Evolutionary conservation across 2,797 vertebrate genomes (phyloP).

Genomic region (Crypturellus tataupa): DNA sequence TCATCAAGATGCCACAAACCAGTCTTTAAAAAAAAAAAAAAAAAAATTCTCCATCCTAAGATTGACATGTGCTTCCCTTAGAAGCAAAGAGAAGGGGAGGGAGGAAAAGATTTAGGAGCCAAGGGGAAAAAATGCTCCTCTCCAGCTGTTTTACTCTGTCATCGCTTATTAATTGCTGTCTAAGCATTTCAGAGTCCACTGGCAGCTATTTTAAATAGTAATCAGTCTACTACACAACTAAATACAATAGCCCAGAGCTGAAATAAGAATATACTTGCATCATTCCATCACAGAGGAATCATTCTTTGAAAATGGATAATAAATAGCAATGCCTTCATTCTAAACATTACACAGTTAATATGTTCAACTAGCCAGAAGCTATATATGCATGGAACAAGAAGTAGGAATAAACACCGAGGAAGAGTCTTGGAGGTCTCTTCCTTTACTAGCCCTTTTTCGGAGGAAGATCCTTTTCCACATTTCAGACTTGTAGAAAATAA

Average conservation of each 20-base stretch:
- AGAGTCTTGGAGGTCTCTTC: not conserved
- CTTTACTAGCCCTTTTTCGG: not conserved
- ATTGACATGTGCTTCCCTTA: accelerated
- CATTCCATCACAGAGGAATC: not conserved
- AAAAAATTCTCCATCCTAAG: not conserved
- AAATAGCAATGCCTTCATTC: not conserved
- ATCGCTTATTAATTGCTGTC: not conserved
- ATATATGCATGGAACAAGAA: not conserved
- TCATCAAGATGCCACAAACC: not conserved
- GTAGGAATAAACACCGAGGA: not conserved
- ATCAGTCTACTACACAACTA: not conserved
- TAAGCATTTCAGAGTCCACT: conserved; percentile 25
- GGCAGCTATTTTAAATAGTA: conserved; percentile 30
- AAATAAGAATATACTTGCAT: not conserved
- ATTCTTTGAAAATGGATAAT: not conserved
- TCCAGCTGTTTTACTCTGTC: not conserved
- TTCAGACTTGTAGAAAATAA: not conserved
- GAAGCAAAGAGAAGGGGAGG: not conserved
- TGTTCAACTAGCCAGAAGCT: not conserved
- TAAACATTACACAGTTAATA: not conserved
- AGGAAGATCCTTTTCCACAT: not conserved
- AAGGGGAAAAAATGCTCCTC: not conserved
- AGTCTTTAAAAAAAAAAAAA: not conserved
- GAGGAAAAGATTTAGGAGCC: not conserved
- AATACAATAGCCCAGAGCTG: not conserved